These are phyloP conservation scores for Halocynthia aurantium DNA, from an alignment of 23 tunicate species.

Conservation along the genomic window DNA sequence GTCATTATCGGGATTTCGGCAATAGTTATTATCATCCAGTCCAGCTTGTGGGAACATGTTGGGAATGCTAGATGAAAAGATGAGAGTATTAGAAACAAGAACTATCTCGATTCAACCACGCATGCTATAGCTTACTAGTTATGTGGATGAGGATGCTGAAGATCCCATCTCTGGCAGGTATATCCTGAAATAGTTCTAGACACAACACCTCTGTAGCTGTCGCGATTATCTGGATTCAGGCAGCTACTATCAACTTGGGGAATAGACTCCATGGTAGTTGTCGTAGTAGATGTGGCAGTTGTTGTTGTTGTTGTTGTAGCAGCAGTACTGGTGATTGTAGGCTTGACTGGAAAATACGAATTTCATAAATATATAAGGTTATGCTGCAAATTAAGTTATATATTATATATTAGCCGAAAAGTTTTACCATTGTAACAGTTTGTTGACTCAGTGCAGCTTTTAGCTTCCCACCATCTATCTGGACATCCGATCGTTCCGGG, in stretches of 20 bases:
- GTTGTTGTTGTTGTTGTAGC: slow-evolving; percentile 3
- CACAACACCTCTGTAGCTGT: slow-evolving; percentile 4
- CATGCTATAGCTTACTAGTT: neutral
- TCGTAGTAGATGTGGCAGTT: slow-evolving; percentile 1
- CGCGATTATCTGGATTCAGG: neutral
- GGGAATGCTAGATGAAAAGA: slow-evolving; percentile 14
- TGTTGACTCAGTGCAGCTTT: slow-evolving; percentile 4
- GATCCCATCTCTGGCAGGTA: slow-evolving; percentile 28
- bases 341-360: neutral
- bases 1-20: slow-evolving; percentile 42
- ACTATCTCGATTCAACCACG: no score
- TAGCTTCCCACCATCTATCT: slow-evolving; percentile 12
- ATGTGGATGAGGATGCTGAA: slow-evolving; percentile 21
- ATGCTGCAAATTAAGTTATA: neutral
- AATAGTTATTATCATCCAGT: slow-evolving; percentile 42
- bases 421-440: neutral
- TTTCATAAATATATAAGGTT: no score
- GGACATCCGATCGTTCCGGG: slow-evolving; percentile 6
- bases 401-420: neutral
- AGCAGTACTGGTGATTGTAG: no score
- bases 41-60: slow-evolving; percentile 9
- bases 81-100: neutral
- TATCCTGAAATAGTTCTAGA: slow-evolving; percentile 16
- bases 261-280: neutral
- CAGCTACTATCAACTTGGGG: neutral